Percentiles rank a stretch among this genome's conserved stretches.
These are phyloP conservation scores for Pomacea maculata DNA, from an alignment of 1,140 invertebrate genomes.

Conservation along the genomic window DNA sequence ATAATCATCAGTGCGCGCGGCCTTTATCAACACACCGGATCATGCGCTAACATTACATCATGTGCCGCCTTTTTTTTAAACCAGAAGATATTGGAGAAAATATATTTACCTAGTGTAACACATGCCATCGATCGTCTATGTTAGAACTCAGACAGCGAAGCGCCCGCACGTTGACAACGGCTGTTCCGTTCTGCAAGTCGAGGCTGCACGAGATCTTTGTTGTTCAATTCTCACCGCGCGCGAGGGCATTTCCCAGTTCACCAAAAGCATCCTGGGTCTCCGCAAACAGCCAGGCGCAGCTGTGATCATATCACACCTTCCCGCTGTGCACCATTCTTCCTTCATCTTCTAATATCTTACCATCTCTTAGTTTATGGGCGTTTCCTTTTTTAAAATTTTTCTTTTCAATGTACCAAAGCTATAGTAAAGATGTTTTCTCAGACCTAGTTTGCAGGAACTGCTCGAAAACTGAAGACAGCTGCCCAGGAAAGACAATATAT, in stretches of 20 bases:
- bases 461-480: no score
- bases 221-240: background rate
- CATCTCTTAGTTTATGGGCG: no score
- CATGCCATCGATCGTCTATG: no score
- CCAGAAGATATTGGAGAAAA: background rate
- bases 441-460: no score
- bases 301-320: background rate
- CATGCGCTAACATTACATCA: constrained; percentile 5
- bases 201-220: background rate
- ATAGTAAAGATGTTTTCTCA: no score
- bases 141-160: background rate
- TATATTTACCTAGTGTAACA: background rate
- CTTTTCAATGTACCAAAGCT: no score
- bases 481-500: no score
- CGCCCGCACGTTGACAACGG: background rate
- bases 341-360: no score
- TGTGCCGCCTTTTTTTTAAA: background rate
- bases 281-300: background rate
- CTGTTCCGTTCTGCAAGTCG: background rate
- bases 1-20: constrained; percentile 1
- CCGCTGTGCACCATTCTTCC: background rate
- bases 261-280: background rate
- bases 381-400: no score
- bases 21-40: constrained; percentile 14
- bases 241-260: background rate